A percentile compares a stretch with the other conserved stretches of the same genome.
These are phyloP conservation scores for Myoxocephalus aenaeus DNA, from an alignment of 2,797 vertebrate genomes.

Conservation along the genomic window DNA sequence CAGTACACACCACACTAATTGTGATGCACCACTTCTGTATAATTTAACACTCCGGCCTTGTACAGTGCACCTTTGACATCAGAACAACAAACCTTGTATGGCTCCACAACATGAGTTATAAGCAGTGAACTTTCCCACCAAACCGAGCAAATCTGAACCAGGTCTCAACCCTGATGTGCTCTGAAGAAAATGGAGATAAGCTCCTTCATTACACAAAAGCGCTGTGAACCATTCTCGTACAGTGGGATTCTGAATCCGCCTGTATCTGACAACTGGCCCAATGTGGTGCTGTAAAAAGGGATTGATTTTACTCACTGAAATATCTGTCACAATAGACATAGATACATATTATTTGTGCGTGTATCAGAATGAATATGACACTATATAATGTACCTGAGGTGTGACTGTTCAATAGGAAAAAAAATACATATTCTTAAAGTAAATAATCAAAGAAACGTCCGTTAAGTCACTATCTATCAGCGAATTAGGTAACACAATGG, in stretches of 20 bases:
- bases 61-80: background rate
- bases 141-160: background rate
- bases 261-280: background rate
- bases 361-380: background rate
- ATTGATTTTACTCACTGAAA: background rate
- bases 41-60: background rate
- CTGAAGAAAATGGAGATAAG: background rate
- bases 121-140: background rate
- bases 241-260: background rate
- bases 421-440: background rate
- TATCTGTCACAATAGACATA: background rate
- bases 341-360: background rate
- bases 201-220: background rate
- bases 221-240: background rate
- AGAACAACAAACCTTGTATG: background rate
- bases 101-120: background rate
- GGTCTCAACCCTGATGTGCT: background rate
- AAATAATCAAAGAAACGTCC: background rate
- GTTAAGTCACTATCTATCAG: background rate
- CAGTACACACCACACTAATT: background rate
- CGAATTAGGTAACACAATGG: background rate
- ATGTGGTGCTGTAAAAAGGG: background rate
- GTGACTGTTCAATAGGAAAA: background rate
- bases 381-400: background rate
- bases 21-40: background rate